Conservation (phyloP, 2,113 vertebrate species). For the Baryphthengus martii region DNA sequence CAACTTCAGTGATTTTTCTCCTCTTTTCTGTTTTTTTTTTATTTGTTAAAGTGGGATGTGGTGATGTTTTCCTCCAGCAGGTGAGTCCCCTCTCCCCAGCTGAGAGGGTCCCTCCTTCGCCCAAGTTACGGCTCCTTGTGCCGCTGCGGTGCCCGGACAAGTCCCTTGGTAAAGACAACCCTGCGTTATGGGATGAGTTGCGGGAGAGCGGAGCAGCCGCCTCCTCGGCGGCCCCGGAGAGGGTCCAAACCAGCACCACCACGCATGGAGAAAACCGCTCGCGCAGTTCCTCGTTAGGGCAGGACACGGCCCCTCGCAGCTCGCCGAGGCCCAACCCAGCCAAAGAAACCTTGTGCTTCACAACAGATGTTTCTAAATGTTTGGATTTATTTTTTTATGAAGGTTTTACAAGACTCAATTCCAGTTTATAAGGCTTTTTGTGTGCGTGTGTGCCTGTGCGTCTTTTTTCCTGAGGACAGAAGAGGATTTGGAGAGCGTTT, state of each 20-base stretch:
- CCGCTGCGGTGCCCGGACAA: no score
- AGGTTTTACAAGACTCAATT: slow-evolving; percentile 71
- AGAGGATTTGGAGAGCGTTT: slow-evolving; percentile 43
- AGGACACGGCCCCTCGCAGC: not conserved
- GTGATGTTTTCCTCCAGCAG: not conserved
- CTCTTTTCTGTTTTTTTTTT: not conserved
- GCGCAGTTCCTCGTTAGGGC: not conserved
- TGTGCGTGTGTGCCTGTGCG: not conserved
- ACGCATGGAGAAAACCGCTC: not conserved
- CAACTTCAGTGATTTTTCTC: not conserved
- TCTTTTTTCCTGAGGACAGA: slow-evolving; percentile 1
- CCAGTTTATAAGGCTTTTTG: slow-evolving; percentile 53
- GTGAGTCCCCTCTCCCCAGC: not conserved
- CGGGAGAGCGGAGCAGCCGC: not conserved
- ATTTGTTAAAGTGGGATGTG: no score
- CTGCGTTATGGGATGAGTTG: accelerated
- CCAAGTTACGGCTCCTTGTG: not conserved
- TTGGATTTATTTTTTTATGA: slow-evolving; percentile 69
- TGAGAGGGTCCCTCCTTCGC: not conserved
- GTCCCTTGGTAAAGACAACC: not conserved
- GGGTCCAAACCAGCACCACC: no score
- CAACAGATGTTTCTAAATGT: slow-evolving; percentile 65
- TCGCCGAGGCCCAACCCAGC: slow-evolving; percentile 13
- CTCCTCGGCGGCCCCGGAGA: no score
- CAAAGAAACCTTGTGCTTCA: slow-evolving; percentile 26